Evolutionary conservation across 2,888 invertebrate genomes (phyloP).

Genomic region (Noctua comes): DNA sequence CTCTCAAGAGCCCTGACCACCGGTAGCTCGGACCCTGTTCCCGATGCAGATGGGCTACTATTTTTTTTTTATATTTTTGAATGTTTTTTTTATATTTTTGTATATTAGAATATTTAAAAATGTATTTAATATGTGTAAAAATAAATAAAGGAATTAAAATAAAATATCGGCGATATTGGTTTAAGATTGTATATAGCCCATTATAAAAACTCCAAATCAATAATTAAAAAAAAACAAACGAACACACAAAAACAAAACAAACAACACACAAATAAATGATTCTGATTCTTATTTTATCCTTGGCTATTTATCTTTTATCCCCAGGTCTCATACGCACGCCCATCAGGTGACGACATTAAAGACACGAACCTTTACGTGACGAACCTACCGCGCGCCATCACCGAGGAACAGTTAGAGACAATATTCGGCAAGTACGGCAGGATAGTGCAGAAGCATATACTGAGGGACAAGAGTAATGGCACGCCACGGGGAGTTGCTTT

Average conservation of each 20-base stretch:
- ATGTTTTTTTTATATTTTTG: no score
- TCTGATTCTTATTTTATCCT: not conserved
- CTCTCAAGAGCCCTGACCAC: no score
- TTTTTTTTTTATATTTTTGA: no score
- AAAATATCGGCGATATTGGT: no score
- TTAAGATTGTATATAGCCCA: not conserved
- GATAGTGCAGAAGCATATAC: conserved; percentile 97
- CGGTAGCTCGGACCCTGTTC: no score
- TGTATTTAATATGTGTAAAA: no score
- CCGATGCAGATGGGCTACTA: no score
- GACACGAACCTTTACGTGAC: conserved; percentile 98
- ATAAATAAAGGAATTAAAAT: no score
- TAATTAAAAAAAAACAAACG: no score
- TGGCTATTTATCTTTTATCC: not conserved
- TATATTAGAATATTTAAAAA: no score
- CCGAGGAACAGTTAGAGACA: conserved; percentile 95
- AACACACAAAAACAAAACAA: no score
- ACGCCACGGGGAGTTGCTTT: conserved; percentile 97
- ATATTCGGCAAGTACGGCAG: conserved; percentile 97
- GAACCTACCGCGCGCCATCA: conserved; percentile 96
- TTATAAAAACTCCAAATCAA: not conserved
- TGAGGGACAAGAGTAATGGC: conserved; percentile 96
- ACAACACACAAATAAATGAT: no score
- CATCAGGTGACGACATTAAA: conserved; percentile 97
- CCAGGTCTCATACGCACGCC: conserved; percentile 96